Percentiles rank a stretch among this genome's conserved stretches.
phyloP scores from a whole-genome alignment of 2,113 vertebrate genomes.

The Cephalopholis sonnerati region DNA sequence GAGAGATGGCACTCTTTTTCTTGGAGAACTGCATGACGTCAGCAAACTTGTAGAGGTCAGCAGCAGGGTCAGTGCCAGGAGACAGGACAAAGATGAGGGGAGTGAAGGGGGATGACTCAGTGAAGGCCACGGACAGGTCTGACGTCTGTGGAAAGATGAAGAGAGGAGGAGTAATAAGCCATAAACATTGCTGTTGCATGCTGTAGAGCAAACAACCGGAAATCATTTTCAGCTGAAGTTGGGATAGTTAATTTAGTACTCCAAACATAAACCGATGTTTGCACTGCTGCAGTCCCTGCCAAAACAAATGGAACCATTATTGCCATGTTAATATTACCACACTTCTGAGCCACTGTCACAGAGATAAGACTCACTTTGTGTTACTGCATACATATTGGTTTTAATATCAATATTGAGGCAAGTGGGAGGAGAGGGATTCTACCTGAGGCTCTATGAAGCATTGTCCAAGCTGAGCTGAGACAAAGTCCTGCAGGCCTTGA shows the following conservation, averaged over 20 bases:
- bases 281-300: background rate
- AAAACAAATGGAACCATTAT: background rate
- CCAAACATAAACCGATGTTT: conserved; percentile 8
- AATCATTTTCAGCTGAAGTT: background rate
- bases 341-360: background rate
- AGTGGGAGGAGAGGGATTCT: background rate
- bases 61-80: conserved; percentile 91
- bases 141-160: conserved; percentile 83
- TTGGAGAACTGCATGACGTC: conserved; percentile 93
- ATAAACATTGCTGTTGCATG: background rate
- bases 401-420: background rate
- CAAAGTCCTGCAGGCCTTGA: conserved; percentile 93
- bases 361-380: conserved; percentile 3
- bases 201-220: background rate
- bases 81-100: conserved; percentile 92
- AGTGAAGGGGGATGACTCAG: conserved; percentile 86
- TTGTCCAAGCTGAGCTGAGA: conserved; percentile 87
- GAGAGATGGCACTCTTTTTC: conserved; percentile 91
- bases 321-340: background rate
- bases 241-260: background rate
- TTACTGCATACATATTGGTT: background rate
- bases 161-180: conserved; percentile 1
- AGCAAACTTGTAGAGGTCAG: conserved; percentile 93
- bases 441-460: conserved; percentile 93
- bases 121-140: conserved; percentile 88